Base-by-base conservation (phyloP, 1,140 invertebrate genomes). In the Drosophila saltans region DNA sequence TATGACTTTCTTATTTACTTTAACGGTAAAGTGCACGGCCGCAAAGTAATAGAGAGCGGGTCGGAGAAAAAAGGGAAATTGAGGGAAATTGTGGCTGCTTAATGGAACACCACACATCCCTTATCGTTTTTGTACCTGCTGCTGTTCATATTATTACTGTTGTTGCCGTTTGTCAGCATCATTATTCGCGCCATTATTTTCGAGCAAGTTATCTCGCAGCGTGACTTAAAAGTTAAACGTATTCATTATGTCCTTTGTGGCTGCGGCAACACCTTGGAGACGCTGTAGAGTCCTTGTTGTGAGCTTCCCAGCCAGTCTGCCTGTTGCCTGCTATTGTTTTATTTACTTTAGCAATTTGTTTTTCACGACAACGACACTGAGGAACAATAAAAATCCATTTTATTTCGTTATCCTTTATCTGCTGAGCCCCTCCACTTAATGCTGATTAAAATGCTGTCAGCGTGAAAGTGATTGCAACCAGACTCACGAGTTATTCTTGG, bases 161-260 rank as follows among this genome's bases (percentile, higher is more conserved):
- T 67, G 48, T 61, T 80, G 66, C 57, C 82, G 79, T 80, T 74
- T 83, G 83, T 80, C 83, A 83, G 80, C 73, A 69, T 83, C 73
- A 86, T 88, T 88, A 83, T 83, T 83, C 80, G 84, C 83, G 70
- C 80, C 83, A 88, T 88, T 88, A 88, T 88, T 89, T 59, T 70
- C 63, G 73, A 60, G 41, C 75, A 89, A 89, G 73, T 80, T 88
- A 88, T 89, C 80, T 88, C 72, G 68, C 83, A 72, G 84, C 83
- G 71, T 83, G 83, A 88, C 83, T 88, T 89, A 88, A 89, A 88
- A 88, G 83, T 88, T 88, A 88, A 88, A 84, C 83, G 83, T 80
- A 88, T 88, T 88, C 80, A 88, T 88, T 88, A 84, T 89, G 80
- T 89, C 66, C 80, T 89, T 88, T 88, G 74, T 88, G 80, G 69